These are phyloP conservation scores for Columbina picui DNA, from an alignment of 2,113 vertebrate genomes.

Conservation along the genomic window DNA sequence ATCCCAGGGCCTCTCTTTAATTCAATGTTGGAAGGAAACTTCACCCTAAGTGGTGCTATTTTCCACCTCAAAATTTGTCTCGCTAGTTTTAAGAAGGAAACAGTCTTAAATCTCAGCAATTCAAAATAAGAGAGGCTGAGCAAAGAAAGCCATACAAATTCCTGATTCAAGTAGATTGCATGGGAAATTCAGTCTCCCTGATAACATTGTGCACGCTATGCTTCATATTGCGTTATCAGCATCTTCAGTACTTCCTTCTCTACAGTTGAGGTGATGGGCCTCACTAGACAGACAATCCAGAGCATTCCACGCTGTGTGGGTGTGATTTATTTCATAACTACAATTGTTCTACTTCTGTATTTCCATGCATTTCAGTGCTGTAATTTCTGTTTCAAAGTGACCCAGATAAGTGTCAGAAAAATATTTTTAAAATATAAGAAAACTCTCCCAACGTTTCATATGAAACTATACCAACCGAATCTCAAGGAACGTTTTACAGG, in stretches of 20 bases:
- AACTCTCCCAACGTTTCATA: neutral
- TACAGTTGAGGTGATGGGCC: neutral
- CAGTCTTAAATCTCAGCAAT: neutral
- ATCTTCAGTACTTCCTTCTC: neutral
- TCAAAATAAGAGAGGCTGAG: neutral
- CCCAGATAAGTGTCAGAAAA: neutral
- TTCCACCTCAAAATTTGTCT: neutral
- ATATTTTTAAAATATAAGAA: neutral
- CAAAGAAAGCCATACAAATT: neutral
- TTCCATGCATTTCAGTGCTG: neutral
- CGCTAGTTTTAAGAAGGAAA: neutral
- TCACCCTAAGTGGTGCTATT: neutral
- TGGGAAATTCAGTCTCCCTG: neutral
- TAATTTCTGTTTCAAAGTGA: constrained; percentile 41
- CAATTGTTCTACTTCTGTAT: neutral
- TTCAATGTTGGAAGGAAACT: neutral
- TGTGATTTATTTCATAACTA: neutral
- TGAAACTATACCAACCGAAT: neutral
- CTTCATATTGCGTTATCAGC: neutral
- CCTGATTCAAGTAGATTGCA: neutral
- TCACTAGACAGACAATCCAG: neutral
- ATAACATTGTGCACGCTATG: neutral
- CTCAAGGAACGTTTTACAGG: neutral
- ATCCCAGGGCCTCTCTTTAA: neutral
- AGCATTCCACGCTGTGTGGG: neutral